Base-by-base conservation (phyloP, 2,113 vertebrate genomes). In the Seriola dumerili region DNA sequence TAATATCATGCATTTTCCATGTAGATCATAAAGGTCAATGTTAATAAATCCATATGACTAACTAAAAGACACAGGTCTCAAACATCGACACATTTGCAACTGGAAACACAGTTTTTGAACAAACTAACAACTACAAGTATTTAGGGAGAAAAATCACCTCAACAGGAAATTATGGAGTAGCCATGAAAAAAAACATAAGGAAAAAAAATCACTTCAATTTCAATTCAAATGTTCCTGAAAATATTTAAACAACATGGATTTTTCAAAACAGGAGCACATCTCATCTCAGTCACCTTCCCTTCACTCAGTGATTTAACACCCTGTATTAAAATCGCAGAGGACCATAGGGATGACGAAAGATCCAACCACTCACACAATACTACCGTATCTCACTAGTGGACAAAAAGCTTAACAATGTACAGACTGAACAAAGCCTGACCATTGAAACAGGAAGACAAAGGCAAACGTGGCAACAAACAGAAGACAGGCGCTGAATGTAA, bases 381-480 rank as follows among this genome's bases (percentile, higher is more conserved):
- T 46, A 55, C 21, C 17, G 8, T 14, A 48, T n/a, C 50, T 59
- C 13, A 32, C 7, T n/a, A 57, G n/a, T 38, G 42, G 36, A 72
- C 40, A 32, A 72, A 76, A 77, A 40, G 73, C 81, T 78, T 78
- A 69, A 78, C 54, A 70, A 73, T 61, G n/a, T 70, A 72, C 8
- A 8, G 44, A 62, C 36, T 65, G 36, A 66, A 61, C 38, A 61
- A 71, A 74, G 14, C 68, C 50, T 17, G 40, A n/a, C 68, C 63
- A 58, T 44, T 72, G 34, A 80, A 76, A 83, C 4, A 46, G 58
- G 36, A 12, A 34, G 64, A 85, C 59, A 75, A 11, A 34, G 64
- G 80, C 59, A 75, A 76, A 74, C 52, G 40, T 65, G 23, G n/a
- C 54, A 76, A 71, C 63, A 54, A 52, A 80, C 46, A 83, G 57